A percentile compares a stretch with the other conserved stretches of the same genome.
Conservation (phyloP, 2,888 invertebrate genomes). For the Rhamphomyia laevipes region DNA sequence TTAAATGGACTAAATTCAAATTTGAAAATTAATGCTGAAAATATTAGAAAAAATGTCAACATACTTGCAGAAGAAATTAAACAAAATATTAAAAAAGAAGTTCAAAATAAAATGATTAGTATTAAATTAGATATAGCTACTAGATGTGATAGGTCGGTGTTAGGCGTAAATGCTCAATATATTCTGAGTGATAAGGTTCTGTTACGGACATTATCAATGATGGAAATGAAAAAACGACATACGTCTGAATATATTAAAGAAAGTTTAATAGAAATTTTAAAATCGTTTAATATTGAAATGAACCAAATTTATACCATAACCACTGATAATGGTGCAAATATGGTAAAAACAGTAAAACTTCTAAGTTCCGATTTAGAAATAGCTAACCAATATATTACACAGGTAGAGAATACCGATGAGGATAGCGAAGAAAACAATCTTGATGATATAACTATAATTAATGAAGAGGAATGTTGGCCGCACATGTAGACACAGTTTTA, state of each 20-base stretch:
- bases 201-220: slow-evolving; percentile 8
- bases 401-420: too few species aligned
- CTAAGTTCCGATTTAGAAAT: not conserved
- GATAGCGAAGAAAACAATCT: too few species aligned
- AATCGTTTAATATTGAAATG: slow-evolving; percentile 6
- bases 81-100: not conserved
- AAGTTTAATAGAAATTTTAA: slow-evolving; percentile 7
- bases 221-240: slow-evolving; percentile 5
- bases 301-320: slow-evolving; percentile 12
- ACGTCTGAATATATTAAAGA: slow-evolving; percentile 6
- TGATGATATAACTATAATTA: too few species aligned
- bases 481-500: too few species aligned
- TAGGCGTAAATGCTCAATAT: slow-evolving; percentile 11
- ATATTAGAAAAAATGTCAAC: not conserved
- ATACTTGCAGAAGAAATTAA: not conserved
- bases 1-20: not conserved
- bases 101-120: slow-evolving; percentile 6
- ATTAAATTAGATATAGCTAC: slow-evolving; percentile 12
- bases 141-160: slow-evolving; percentile 5
- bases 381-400: too few species aligned
- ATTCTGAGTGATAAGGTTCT: slow-evolving; percentile 10
- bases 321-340: slow-evolving; percentile 8
- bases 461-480: too few species aligned
- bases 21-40: not conserved
- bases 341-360: slow-evolving; percentile 1